Evolutionary conservation across 1,140 invertebrate species (phyloP), one percentile per base, ranked within the genome.

Genomic region (Potamilus streckersoni): DNA sequence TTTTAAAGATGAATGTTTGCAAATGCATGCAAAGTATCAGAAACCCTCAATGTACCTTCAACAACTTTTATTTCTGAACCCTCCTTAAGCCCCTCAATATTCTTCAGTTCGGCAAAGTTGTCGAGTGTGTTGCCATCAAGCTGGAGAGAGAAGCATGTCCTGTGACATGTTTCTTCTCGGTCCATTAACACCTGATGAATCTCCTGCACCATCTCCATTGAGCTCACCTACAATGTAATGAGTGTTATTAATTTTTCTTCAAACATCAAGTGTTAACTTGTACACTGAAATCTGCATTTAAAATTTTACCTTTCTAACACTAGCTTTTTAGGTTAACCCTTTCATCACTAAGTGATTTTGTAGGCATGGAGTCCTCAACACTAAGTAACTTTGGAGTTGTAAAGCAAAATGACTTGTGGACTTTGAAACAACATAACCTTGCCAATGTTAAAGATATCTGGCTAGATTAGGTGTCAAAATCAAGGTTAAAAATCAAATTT

Each of bases 131-230:
- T 93, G 15, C 96, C 96, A 85, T 98, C 96, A 11, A 99, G 90
- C 90, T 99, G 97, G 14, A 99, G 92, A 0, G 97, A 98, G 88
- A 99, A 99, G 87, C 98, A 99, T 2, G 98, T 99, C 38, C 97
- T 23, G 96, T 99, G 97, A 86, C 98, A 99, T 0, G 97, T 98
- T 86, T 99, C 97, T 89, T 99, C 97, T 57, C 97, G 92, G 88
- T 99, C 98, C 96, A 99, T 98, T 14, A 99, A 91, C 68, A 99
- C 91, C 90, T 99, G 97, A 89, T 99, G 97, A 69, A 99, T 98
- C 92, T 99, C 98, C 92, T 99, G 98, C 0, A 99, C 97, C 60
- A 99, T 91, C 89, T 99, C 98, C 95, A 98, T 97, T 86, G 96
- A 97, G 17, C 96, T 98, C 3, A 99, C 96, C 94, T 95, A 80